phyloP scores from a whole-genome alignment of 1,140 invertebrate species.

The Saxidomus purpurata region DNA sequence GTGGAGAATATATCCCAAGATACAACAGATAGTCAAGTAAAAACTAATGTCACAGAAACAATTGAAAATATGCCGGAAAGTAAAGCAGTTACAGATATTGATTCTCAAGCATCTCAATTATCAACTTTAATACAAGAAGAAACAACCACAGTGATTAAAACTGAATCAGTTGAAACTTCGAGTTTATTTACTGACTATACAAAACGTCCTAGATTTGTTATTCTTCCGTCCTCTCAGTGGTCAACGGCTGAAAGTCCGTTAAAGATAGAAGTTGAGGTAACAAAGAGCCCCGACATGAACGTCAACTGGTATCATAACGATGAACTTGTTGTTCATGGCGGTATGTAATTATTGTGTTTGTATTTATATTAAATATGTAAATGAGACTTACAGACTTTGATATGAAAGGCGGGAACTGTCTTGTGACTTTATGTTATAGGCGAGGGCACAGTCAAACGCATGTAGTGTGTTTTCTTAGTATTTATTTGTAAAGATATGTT shows the following conservation, averaged over 20 bases:
- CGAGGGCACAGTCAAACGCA: too few relatives aligned
- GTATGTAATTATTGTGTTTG: constrained; percentile 5
- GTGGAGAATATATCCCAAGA: background rate
- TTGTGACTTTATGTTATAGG: too few relatives aligned
- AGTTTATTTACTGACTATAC: constrained; percentile 38
- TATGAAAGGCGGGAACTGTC: too few relatives aligned
- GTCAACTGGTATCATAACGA: constrained; percentile 60
- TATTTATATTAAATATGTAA: too few relatives aligned
- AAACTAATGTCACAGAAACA: background rate
- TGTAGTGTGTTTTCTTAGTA: too few relatives aligned
- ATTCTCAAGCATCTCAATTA: background rate
- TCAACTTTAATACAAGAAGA: background rate
- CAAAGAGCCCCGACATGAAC: constrained; percentile 16
- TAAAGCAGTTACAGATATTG: background rate
- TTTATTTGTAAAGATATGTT: too few relatives aligned
- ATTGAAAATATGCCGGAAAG: background rate
- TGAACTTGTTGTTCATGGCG: background rate
- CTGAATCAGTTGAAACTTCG: background rate
- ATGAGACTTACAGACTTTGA: too few relatives aligned
- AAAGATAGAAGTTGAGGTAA: constrained; percentile 48
- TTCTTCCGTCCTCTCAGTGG: constrained; percentile 40
- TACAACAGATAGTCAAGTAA: background rate
- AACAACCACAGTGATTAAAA: background rate
- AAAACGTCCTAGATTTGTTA: constrained; percentile 32
- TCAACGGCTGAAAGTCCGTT: constrained; percentile 8